A percentile compares a stretch with the other conserved stretches of the same genome.
Evolutionary conservation across 2,797 vertebrate genomes (phyloP).

Genomic region (Pantherophis alleghaniensis): DNA sequence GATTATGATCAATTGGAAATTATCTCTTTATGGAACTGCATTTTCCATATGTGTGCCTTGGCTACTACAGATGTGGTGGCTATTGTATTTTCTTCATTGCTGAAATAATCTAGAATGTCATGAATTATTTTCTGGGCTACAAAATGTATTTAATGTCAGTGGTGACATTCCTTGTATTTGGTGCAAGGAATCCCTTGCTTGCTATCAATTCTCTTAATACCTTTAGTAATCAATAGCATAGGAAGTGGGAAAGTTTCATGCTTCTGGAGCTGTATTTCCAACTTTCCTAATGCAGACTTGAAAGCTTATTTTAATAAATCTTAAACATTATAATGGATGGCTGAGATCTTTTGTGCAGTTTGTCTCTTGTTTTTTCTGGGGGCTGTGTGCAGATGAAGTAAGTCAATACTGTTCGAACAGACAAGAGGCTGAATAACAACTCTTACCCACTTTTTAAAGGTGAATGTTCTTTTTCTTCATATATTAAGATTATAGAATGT

Average conservation of each 20-base stretch:
- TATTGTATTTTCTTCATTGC: not conserved
- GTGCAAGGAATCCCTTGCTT: not conserved
- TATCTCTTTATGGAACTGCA: not conserved
- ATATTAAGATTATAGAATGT: not conserved
- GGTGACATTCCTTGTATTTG: not conserved
- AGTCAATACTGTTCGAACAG: not conserved
- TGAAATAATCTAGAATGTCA: not conserved
- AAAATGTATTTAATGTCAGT: not conserved
- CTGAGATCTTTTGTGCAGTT: not conserved
- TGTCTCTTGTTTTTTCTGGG: not conserved
- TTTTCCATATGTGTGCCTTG: not conserved
- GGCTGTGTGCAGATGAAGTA: not conserved
- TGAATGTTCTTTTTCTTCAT: not conserved
- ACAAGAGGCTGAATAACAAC: not conserved
- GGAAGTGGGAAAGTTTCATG: not conserved
- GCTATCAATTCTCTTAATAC: not conserved
- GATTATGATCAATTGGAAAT: not conserved
- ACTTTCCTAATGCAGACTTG: not conserved
- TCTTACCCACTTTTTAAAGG: not conserved
- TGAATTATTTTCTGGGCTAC: not conserved
- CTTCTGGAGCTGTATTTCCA: not conserved
- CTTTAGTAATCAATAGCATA: not conserved
- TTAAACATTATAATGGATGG: not conserved
- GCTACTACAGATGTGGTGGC: not conserved
- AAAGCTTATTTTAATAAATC: not conserved